Evolutionary conservation across 2,113 vertebrate species (phyloP).

Genomic region (Panthera uncia): DNA sequence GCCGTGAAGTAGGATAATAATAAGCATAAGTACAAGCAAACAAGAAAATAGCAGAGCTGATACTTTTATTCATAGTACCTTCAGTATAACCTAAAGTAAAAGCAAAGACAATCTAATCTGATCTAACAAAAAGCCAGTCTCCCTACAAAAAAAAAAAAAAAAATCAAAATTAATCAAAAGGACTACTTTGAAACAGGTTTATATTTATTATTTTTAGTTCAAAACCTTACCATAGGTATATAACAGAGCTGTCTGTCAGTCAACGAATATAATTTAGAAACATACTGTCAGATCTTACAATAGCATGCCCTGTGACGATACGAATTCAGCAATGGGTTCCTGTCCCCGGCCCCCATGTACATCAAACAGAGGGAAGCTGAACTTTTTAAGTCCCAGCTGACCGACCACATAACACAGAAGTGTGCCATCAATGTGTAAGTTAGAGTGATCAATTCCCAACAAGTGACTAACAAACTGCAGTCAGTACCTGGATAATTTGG

Average conservation of each 20-base stretch:
- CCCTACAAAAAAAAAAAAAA: neutral
- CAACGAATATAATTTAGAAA: slow-evolving; percentile 19
- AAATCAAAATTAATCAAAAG: slow-evolving; percentile 16
- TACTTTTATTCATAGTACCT: neutral
- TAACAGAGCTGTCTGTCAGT: neutral
- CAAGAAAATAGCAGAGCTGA: neutral
- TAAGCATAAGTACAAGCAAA: neutral
- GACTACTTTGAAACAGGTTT: neutral
- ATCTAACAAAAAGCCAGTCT: neutral
- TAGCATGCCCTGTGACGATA: neutral
- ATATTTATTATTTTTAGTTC: neutral
- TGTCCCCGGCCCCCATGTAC: neutral
- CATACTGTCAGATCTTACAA: neutral
- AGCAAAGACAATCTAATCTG: neutral
- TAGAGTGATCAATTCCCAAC: neutral
- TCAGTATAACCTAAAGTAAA: neutral
- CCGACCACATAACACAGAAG: neutral
- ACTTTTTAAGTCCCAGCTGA: neutral
- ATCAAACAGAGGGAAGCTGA: neutral
- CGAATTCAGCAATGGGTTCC: neutral
- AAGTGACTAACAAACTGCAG: neutral
- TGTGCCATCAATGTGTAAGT: neutral
- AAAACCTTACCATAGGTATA: neutral
- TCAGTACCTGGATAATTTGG: neutral
- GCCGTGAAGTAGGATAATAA: neutral